Conservation (phyloP, 2,797 vertebrate species). For the Spondyliosoma cantharus region DNA sequence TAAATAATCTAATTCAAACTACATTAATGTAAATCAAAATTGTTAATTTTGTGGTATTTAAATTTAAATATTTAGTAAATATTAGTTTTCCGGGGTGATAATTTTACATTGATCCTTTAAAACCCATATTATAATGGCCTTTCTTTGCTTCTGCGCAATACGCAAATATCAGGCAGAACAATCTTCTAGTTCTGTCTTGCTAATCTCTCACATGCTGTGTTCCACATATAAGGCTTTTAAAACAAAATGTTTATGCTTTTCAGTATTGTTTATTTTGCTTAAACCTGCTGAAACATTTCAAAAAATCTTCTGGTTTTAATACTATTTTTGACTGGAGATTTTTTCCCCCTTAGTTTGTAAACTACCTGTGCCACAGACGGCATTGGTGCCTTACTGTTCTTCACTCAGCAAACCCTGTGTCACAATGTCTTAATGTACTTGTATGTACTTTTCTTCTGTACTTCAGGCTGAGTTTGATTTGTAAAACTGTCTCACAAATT, state of each 20-base stretch:
- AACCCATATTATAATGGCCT: not conserved
- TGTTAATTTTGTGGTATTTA: not conserved
- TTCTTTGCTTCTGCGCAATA: slow-evolving; percentile 4
- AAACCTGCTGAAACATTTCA: slow-evolving; percentile 32
- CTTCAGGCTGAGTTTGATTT: slow-evolving; percentile 75
- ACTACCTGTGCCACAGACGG: slow-evolving; percentile 83
- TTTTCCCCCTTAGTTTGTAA: slow-evolving; percentile 70
- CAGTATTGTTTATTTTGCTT: slow-evolving; percentile 33
- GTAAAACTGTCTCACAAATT: slow-evolving; percentile 82
- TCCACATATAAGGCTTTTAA: slow-evolving; percentile 45
- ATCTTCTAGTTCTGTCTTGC: slow-evolving; percentile 11
- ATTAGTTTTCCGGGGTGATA: not conserved
- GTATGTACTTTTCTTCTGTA: slow-evolving; percentile 76
- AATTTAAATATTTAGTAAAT: not conserved
- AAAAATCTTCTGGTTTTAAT: slow-evolving; percentile 23
- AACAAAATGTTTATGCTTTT: slow-evolving; percentile 54
- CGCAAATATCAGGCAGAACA: not conserved
- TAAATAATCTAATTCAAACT: no score
- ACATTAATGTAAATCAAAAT: no score
- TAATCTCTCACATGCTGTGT: slow-evolving; percentile 73
- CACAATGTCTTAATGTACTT: slow-evolving; percentile 79
- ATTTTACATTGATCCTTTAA: not conserved
- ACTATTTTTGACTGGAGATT: slow-evolving; percentile 25
- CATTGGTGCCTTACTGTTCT: slow-evolving; percentile 88
- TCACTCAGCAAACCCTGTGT: slow-evolving; percentile 79